Percentiles rank a stretch among this genome's conserved stretches.
Conservation (phyloP, 1,140 invertebrate species). For the Bombyx mori region DNA sequence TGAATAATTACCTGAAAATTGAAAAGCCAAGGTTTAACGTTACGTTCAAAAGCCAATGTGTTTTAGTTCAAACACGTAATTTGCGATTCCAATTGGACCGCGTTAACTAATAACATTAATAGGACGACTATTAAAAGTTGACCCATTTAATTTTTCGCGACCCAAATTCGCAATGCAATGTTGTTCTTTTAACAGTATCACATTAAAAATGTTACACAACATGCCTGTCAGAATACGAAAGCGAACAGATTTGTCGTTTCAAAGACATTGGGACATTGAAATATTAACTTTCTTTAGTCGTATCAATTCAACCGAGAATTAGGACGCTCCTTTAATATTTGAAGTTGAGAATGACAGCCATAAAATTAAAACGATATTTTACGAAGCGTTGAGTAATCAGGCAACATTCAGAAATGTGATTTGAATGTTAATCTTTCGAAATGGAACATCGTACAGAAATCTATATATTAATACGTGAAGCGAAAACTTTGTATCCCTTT, state of each 20-base stretch:
- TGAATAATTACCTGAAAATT: slow-evolving; percentile 49
- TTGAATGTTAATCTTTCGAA: slow-evolving; percentile 3
- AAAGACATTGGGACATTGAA: slow-evolving; percentile 29
- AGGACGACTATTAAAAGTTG: slow-evolving; percentile 50
- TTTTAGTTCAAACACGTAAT: slow-evolving; percentile 26
- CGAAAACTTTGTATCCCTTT: too few species aligned
- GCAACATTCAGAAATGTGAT: slow-evolving; percentile 1
- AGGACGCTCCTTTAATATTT: slow-evolving; percentile 2
- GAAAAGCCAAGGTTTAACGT: slow-evolving; percentile 27
- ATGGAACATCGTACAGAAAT: background rate
- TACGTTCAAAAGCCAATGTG: slow-evolving; percentile 16
- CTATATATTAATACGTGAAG: background rate
- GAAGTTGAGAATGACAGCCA: background rate
- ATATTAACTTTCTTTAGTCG: slow-evolving; percentile 22
- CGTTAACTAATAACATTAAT: slow-evolving; percentile 51
- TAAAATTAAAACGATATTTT: background rate
- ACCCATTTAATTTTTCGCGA: slow-evolving; percentile 47
- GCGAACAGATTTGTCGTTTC: slow-evolving; percentile 35
- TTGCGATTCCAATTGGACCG: slow-evolving; percentile 50
- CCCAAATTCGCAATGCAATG: slow-evolving; percentile 56
- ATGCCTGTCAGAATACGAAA: slow-evolving; percentile 42
- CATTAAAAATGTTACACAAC: slow-evolving; percentile 62
- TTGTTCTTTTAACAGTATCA: slow-evolving; percentile 41
- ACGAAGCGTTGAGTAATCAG: background rate
- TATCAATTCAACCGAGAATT: slow-evolving; percentile 3